Evolutionary conservation across 2,888 invertebrate genomes (phyloP).

Genomic region (Eledone cirrhosa): DNA sequence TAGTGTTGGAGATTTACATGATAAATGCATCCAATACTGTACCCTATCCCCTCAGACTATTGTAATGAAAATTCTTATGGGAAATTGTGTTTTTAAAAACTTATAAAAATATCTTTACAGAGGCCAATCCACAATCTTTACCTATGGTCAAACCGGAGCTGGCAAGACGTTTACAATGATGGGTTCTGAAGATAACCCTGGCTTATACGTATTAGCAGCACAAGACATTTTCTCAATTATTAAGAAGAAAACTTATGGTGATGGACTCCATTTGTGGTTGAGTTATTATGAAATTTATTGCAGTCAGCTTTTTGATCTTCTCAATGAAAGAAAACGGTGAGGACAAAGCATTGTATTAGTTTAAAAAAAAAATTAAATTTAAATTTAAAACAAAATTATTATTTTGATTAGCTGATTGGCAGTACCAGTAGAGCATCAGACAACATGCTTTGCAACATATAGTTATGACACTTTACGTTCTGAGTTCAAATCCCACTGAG

Average conservation of each 20-base stretch:
- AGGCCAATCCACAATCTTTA: conserved; percentile 64
- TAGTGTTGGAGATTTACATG: too few species aligned
- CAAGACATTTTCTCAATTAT: conserved; percentile 60
- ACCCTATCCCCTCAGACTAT: too few species aligned
- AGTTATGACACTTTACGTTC: too few species aligned
- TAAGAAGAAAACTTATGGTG: conserved; percentile 49
- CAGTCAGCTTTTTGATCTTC: conserved; percentile 65
- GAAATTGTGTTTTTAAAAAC: too few species aligned
- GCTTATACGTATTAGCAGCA: conserved; percentile 62
- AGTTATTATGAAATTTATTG: conserved; percentile 67
- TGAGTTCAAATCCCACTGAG: too few species aligned
- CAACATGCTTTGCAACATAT: too few species aligned
- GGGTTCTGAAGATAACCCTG: conserved; percentile 56
- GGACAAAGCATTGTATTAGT: not conserved
- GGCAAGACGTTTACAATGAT: conserved; percentile 66
- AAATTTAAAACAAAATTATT: too few species aligned
- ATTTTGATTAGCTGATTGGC: too few species aligned
- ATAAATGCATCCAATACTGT: too few species aligned
- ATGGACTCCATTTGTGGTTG: conserved; percentile 60
- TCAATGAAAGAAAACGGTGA: conserved; percentile 64
- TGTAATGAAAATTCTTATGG: too few species aligned
- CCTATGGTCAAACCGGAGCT: conserved; percentile 66
- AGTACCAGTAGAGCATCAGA: too few species aligned
- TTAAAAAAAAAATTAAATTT: too few species aligned
- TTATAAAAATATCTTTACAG: conserved; percentile 40